phyloP scores from a whole-genome alignment of 2,797 vertebrate species.

The Erpetoichthys calabaricus region DNA sequence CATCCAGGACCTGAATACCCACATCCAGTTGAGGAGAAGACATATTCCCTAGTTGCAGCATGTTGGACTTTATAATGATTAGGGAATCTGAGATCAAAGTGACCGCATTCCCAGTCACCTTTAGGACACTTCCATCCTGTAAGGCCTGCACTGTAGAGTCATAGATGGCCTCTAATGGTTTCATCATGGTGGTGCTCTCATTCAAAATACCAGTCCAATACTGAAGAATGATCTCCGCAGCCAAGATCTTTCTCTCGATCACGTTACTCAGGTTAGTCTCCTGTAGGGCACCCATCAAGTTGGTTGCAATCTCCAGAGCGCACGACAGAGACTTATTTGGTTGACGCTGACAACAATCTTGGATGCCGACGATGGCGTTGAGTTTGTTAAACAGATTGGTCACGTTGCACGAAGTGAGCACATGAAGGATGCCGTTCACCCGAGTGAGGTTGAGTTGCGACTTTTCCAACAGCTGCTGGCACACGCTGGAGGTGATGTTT shows the following conservation, averaged over 20 bases:
- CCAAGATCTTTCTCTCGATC: slow-evolving; percentile 18
- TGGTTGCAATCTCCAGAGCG: slow-evolving; percentile 26
- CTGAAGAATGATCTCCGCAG: slow-evolving; percentile 29
- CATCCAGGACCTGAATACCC: slow-evolving; percentile 38
- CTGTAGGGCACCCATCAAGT: slow-evolving; percentile 27
- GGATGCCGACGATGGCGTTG: slow-evolving; percentile 20
- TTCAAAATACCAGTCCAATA: slow-evolving; percentile 24
- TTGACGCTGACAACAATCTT: slow-evolving; percentile 34
- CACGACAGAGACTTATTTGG: slow-evolving; percentile 23
- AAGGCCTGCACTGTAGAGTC: not conserved
- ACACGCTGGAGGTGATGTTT: slow-evolving; percentile 25
- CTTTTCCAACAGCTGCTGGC: slow-evolving; percentile 31
- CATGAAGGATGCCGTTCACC: slow-evolving; percentile 26
- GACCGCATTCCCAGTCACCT: not conserved
- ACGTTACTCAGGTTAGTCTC: slow-evolving; percentile 12
- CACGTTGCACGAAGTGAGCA: slow-evolving; percentile 23
- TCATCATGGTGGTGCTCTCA: slow-evolving; percentile 8
- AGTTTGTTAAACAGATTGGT: slow-evolving; percentile 27
- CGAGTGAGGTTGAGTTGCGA: slow-evolving; percentile 42
- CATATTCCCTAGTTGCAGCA: slow-evolving; percentile 28
- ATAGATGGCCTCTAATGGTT: not conserved
- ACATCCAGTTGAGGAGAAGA: slow-evolving; percentile 30
- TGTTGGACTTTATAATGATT: slow-evolving; percentile 31
- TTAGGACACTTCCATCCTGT: slow-evolving; percentile 5
- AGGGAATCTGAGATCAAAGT: slow-evolving; percentile 24